Percentiles rank a stretch among this genome's conserved stretches.
Evolutionary conservation across 2,888 invertebrate species (phyloP).

Genomic region (Aricia artaxerxes): DNA sequence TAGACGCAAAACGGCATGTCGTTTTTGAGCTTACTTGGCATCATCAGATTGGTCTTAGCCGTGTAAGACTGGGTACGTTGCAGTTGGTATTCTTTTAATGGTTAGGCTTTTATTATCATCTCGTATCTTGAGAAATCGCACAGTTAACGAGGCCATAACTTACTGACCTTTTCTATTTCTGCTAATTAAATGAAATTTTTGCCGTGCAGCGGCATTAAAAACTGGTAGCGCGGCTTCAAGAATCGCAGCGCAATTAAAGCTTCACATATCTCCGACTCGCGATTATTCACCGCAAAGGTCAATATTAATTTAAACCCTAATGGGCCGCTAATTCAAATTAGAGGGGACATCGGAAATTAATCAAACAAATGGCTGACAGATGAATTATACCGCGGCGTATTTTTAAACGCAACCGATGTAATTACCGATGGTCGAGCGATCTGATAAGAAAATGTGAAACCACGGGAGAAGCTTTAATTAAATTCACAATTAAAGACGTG

Average conservation of each 20-base stretch:
- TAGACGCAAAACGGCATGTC: neutral
- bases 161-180: neutral
- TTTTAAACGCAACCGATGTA: slow-evolving; percentile 61
- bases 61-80: neutral
- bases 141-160: slow-evolving; percentile 7
- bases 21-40: neutral
- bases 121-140: neutral
- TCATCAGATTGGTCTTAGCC: neutral
- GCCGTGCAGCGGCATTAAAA: slow-evolving; percentile 7
- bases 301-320: slow-evolving; percentile 30
- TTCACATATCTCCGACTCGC: slow-evolving; percentile 19
- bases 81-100: neutral
- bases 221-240: slow-evolving; percentile 27
- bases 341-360: slow-evolving; percentile 36
- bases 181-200: neutral
- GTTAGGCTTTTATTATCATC: neutral
- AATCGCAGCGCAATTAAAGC: slow-evolving; percentile 23
- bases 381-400: slow-evolving; percentile 59
- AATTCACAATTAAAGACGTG: slow-evolving; percentile 49
- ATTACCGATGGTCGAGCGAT: slow-evolving; percentile 71
- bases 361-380: slow-evolving; percentile 41
- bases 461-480: slow-evolving; percentile 68
- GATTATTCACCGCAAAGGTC: slow-evolving; percentile 28
- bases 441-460: slow-evolving; percentile 70
- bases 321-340: slow-evolving; percentile 30